Evolutionary conservation across 2,113 vertebrate species (phyloP).

Genomic region (Brachyhypopomus gauderio): DNA sequence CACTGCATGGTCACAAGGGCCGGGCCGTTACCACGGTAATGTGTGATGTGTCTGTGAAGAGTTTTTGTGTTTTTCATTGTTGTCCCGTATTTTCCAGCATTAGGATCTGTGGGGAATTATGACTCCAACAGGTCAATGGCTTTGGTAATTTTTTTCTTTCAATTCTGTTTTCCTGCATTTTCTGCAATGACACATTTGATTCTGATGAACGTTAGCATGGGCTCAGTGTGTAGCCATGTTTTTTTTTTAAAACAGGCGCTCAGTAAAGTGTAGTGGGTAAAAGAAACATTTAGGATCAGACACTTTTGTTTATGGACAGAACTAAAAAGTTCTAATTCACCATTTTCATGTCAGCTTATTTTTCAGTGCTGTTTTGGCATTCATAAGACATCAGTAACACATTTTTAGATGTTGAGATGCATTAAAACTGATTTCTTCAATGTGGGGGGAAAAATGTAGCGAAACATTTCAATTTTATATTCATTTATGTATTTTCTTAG

Average conservation of each 20-base stretch:
- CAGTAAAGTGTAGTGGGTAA: background rate
- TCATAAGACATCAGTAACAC: background rate
- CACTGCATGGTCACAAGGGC: constrained; percentile 62
- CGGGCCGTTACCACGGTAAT: constrained; percentile 60
- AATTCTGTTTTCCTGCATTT: constrained; percentile 83
- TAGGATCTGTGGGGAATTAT: constrained; percentile 97
- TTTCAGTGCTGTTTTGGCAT: background rate
- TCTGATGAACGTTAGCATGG: background rate
- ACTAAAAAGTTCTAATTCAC: no score
- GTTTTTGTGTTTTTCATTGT: constrained; percentile 91
- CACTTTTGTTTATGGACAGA: no score
- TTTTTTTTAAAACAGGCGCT: background rate
- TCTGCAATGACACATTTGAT: constrained; percentile 73
- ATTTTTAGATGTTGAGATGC: background rate
- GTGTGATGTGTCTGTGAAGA: constrained; percentile 82
- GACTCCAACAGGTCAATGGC: constrained; percentile 94
- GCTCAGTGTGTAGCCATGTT: background rate
- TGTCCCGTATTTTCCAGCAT: constrained; percentile 98
- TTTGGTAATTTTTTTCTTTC: constrained; percentile 95
- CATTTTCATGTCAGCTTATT: background rate
- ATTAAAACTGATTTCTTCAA: constrained; percentile 34
- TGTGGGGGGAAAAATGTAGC: constrained; percentile 33
- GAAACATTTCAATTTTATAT: background rate
- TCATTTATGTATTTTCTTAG: background rate
- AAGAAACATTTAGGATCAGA: no score